Conservation (phyloP, 2,113 vertebrate species). For the Synodontis membranacea region DNA sequence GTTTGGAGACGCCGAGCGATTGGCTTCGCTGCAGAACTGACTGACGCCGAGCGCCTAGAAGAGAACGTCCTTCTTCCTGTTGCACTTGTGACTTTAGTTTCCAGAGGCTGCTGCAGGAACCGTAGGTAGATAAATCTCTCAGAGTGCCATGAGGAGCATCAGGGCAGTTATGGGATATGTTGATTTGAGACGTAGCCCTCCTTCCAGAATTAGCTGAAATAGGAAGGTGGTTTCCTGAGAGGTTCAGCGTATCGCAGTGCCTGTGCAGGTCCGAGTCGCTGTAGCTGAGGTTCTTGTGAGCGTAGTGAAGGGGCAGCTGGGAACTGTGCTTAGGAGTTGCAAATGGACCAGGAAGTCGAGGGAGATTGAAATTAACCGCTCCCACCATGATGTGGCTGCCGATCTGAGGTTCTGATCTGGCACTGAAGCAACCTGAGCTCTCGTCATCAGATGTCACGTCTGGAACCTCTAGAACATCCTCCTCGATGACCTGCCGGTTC, state of each 20-base stretch:
- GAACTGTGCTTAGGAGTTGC: slow-evolving; percentile 72
- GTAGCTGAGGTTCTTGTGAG: slow-evolving; percentile 86
- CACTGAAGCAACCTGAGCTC: slow-evolving; percentile 72
- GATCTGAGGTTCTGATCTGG: slow-evolving; percentile 64
- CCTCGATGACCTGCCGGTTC: slow-evolving; percentile 83
- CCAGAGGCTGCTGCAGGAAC: slow-evolving; percentile 76
- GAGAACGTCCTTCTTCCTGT: slow-evolving; percentile 58
- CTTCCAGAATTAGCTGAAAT: slow-evolving; percentile 54
- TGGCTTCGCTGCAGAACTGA: slow-evolving; percentile 76
- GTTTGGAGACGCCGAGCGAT: slow-evolving; percentile 63
- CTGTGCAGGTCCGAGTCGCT: slow-evolving; percentile 89
- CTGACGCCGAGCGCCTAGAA: slow-evolving; percentile 62
- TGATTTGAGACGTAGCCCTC: not conserved
- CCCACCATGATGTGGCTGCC: slow-evolving; percentile 65
- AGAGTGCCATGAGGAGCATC: slow-evolving; percentile 42
- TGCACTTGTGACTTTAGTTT: slow-evolving; percentile 69
- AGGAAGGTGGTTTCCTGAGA: slow-evolving; percentile 72
- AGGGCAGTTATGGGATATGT: slow-evolving; percentile 1
- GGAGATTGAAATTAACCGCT: slow-evolving; percentile 58
- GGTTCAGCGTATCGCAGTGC: slow-evolving; percentile 74
- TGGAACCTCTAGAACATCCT: slow-evolving; percentile 76
- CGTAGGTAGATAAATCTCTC: slow-evolving; percentile 59
- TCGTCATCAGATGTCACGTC: slow-evolving; percentile 81
- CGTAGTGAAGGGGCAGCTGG: slow-evolving; percentile 77
- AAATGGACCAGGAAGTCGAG: slow-evolving; percentile 62